These are phyloP conservation scores for Eucidaris tribuloides DNA, from an alignment of 35 echinoderm and acorn worm genomes.

Conservation along the genomic window DNA sequence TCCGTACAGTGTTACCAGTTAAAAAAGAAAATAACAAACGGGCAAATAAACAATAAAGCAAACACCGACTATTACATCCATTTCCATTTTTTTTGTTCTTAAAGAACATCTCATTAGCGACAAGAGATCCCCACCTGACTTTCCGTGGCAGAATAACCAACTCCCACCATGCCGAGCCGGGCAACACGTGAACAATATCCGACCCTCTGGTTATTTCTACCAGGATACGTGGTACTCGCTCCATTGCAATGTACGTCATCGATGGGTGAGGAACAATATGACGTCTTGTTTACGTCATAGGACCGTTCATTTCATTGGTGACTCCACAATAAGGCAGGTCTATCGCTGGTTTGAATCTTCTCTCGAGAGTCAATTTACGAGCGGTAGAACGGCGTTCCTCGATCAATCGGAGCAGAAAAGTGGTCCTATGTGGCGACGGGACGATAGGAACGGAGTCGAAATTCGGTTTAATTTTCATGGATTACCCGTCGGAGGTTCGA, in stretches of 20 bases:
- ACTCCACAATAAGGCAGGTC: background rate
- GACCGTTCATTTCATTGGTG: background rate
- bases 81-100: no score
- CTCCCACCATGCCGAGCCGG: slow-evolving; percentile 8
- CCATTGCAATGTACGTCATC: background rate
- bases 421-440: background rate
- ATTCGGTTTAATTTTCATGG: slow-evolving; percentile 13
- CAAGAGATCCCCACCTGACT: no score
- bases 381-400: background rate
- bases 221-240: slow-evolving; percentile 19
- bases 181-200: background rate
- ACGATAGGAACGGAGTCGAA: background rate
- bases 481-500: slow-evolving; percentile 8
- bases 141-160: background rate
- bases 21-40: no score
- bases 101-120: no score
- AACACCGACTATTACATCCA: no score
- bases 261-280: background rate
- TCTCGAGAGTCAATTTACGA: background rate
- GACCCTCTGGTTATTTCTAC: background rate
- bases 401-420: background rate
- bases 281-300: background rate
- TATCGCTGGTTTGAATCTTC: background rate
- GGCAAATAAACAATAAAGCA: no score
- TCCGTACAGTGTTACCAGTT: no score